Evolutionary conservation across 37 sponge, comb jelly and placozoan genomes (phyloP), one percentile per base, ranked within the genome.

Genomic region (Cladorhizidae sp.): DNA sequence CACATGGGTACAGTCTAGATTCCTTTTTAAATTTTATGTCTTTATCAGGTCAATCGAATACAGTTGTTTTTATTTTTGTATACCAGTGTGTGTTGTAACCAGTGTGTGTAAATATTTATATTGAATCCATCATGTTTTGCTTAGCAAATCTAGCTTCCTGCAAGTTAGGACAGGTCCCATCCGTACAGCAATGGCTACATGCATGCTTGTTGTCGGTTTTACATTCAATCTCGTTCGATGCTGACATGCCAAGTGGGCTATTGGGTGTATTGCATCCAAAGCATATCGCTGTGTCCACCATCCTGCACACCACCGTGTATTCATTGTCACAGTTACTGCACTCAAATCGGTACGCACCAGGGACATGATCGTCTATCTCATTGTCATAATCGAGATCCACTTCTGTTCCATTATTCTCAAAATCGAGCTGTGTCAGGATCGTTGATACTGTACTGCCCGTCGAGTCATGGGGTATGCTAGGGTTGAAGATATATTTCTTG

Each of bases 361-460:
- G 45, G 17, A 22, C 45, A 11, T 43, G 2, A 18, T 43, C 71
- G 22, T 71, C 71, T 36, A 36, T 45, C 40, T 71, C 71, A 15
- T n/a, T 17, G 23, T 43, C 45, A 71, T 71, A 43, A n/a, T 71
- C 71, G 15, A 71, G 43, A 23, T 41, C 43, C 11, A 71, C 71
- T 41, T 43, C 71, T 5, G 11, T n/a, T 38, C 39, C 67, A 17
- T 67, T 28, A 36, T 32, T 67, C 22, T 43, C 45, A 41, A 43
- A 40, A 36, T 43, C 26, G 2, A 2, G 1, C 43, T 71, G 71
- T 20, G 71, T 42, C 1, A 71, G 21, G 15, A 39, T 36, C 11
- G 71, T 71, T 41, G 71, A 71, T n/a, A 71, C 26, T 15, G 71
- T 71, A 25, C 45, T 39, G 14, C 71, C 71, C 14, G 21, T 5